Evolutionary conservation across 2,888 invertebrate genomes (phyloP), one percentile per base, ranked within the genome.

Genomic region (Nebria brevicollis): DNA sequence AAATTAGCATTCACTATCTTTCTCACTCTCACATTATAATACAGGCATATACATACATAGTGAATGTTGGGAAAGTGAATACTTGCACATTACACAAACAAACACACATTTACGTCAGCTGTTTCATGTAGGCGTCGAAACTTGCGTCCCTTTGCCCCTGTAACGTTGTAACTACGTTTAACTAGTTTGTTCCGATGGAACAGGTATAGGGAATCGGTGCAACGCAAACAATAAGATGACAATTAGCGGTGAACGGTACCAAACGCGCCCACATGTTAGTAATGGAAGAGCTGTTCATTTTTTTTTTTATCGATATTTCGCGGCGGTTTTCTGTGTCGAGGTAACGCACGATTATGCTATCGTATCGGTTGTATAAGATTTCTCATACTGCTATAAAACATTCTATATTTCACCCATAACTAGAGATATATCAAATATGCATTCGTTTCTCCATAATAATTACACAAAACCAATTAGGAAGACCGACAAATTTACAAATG

Each of bases 31-130:
- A 54, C 54, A 54, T 54, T 54, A 54, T 54, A 54, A 54, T 54
- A 54, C 54, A 0, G 54, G 11, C 11, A 54, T 13, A 54, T 20
- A 20, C 20, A 20, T 20, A 20, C 20, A 20, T 54, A 54, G 54
- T 54, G 54, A 54, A 54, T 54, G 54, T 54, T 54, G 54, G 54
- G 54, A 54, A 54, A 54, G 54, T 54, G 54, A 54, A 54, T 54
- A 54, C 54, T 54, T 54, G 54, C 13, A 13, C 4, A 54, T 54
- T 11, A 11, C 13, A 54, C 13, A 54, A 8, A 54, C 54, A 54
- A 1, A 54, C 54, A 54, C 13, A 13, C 13, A 54, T 54, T 54
- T 54, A 13, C 54, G 54, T 54, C 54, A 54, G 54, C 54, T 54
- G 54, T 54, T 54, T 54, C 54, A 54, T 7, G 54, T 54, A 54